Evolutionary conservation across 2,113 vertebrate species (phyloP).

Genomic region (Ciconia maguari): DNA sequence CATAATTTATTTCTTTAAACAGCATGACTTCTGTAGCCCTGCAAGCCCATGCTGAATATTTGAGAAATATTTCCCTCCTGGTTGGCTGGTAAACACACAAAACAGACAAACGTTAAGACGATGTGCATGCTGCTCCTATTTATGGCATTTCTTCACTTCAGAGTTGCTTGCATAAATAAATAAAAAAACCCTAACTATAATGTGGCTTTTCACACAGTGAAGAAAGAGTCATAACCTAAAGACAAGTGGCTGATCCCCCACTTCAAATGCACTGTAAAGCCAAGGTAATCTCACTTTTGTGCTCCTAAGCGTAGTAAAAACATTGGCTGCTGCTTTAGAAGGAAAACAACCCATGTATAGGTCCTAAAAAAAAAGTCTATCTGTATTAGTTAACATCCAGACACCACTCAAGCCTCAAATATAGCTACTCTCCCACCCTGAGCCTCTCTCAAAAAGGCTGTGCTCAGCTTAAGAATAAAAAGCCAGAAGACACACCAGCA

Average conservation of each 20-base stretch:
- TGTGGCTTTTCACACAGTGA: neutral
- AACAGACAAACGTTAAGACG: neutral
- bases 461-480: neutral
- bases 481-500: neutral
- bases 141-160: neutral
- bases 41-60: neutral
- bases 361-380: neutral
- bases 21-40: neutral
- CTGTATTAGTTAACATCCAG: neutral
- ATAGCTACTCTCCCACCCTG: neutral
- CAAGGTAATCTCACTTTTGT: neutral
- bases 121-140: neutral
- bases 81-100: neutral
- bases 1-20: neutral
- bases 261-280: neutral
- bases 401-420: neutral
- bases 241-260: neutral
- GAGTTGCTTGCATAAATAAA: neutral
- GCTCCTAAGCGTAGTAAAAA: neutral
- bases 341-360: neutral
- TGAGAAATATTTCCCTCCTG: neutral
- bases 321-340: neutral
- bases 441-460: neutral
- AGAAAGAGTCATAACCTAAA: neutral
- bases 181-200: neutral